Evolutionary conservation across 2,888 invertebrate genomes (phyloP).

Genomic region (Athrips mouffetella): DNA sequence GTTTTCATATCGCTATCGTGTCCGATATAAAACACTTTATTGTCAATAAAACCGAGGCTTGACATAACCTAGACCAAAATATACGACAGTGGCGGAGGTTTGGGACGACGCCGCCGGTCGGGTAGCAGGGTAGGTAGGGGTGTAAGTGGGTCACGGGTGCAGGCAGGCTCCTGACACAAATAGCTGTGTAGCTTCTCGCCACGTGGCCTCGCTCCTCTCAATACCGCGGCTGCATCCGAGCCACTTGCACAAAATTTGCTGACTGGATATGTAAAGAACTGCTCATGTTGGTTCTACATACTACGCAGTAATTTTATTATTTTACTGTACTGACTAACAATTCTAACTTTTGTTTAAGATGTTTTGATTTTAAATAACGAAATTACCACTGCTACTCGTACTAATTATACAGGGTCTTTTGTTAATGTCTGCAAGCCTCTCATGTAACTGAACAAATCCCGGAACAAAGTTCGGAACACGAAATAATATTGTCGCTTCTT

Average conservation of each 20-base stretch:
- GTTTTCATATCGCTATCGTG: background rate
- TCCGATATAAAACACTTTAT: conserved; percentile 14
- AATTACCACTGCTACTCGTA: no score
- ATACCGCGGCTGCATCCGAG: conserved; percentile 16
- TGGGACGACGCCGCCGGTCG: no score
- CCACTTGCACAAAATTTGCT: conserved; percentile 10
- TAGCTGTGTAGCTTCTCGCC: conserved; percentile 61
- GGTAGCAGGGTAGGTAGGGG: conserved; percentile 60
- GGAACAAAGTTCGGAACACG: no score
- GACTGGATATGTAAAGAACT: background rate
- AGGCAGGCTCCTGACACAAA: conserved; percentile 74
- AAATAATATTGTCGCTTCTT: no score
- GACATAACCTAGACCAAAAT: conserved; percentile 70
- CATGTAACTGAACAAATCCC: no score
- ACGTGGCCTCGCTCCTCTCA: conserved; percentile 58
- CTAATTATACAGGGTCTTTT: no score
- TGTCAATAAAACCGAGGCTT: conserved; percentile 35
- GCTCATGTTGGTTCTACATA: background rate
- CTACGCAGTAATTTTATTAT: background rate
- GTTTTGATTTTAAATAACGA: no score
- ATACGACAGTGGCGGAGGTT: conserved; percentile 51
- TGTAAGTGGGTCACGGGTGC: conserved; percentile 73
- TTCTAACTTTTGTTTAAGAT: no score
- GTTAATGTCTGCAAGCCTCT: no score
- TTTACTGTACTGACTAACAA: no score